Conservation (phyloP, 2,113 vertebrate species). For the Seriola dumerili region DNA sequence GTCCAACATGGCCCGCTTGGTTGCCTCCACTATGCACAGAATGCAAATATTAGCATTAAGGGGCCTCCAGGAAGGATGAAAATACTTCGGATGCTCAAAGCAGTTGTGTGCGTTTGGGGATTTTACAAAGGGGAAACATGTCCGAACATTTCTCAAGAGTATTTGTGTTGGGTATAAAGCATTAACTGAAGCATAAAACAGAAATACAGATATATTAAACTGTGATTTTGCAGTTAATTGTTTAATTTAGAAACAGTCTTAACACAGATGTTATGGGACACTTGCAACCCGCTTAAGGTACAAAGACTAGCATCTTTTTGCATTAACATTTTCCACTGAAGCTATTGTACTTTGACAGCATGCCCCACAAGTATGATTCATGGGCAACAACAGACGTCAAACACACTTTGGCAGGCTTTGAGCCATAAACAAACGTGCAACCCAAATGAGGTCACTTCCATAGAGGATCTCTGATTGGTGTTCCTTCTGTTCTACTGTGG, state of each 20-base stretch:
- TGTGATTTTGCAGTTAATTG: constrained; percentile 18
- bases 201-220: neutral
- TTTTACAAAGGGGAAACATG: constrained; percentile 41
- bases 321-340: neutral
- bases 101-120: constrained; percentile 13
- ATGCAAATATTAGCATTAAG: constrained; percentile 80
- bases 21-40: constrained; percentile 69
- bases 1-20: constrained; percentile 54
- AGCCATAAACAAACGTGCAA: constrained; percentile 26
- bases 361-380: neutral
- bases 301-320: neutral
- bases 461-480: neutral
- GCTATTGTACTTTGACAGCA: neutral
- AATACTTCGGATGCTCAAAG: constrained; percentile 50
- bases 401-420: constrained; percentile 20
- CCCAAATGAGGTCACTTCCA: constrained; percentile 43
- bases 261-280: constrained; percentile 34
- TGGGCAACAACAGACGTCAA: constrained; percentile 14
- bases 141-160: neutral
- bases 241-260: constrained; percentile 7
- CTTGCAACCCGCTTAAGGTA: neutral
- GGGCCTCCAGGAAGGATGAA: constrained; percentile 55
- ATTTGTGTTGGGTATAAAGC: neutral
- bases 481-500: constrained; percentile 15
- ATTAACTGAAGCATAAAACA: neutral